Percentiles rank a stretch among this genome's conserved stretches.
Conservation (phyloP, 2,888 invertebrate genomes). For the Xiphydria camelus region DNA sequence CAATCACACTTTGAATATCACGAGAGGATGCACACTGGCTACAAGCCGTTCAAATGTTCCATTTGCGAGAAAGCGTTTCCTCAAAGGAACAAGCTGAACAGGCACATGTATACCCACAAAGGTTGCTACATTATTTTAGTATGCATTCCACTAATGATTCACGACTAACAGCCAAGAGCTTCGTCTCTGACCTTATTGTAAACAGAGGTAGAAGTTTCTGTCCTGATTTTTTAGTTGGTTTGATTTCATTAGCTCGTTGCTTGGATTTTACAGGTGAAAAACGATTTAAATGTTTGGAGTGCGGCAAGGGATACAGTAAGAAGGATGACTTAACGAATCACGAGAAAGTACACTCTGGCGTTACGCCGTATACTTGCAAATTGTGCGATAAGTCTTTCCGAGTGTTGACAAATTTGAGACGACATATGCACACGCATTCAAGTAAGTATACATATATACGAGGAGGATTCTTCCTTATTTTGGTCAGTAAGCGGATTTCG, state of each 20-base stretch:
- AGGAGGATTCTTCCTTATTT: no score
- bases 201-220: no score
- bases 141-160: no score
- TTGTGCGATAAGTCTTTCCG: constrained; percentile 71
- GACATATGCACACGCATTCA: constrained; percentile 72
- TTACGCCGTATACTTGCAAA: constrained; percentile 65
- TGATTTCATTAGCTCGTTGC: no score
- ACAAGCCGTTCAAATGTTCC: constrained; percentile 65
- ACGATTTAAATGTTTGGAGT: constrained; percentile 63
- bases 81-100: constrained; percentile 70
- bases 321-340: constrained; percentile 66
- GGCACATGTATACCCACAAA: constrained; percentile 63
- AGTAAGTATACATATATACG: no score
- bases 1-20: constrained; percentile 77
- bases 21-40: constrained; percentile 67
- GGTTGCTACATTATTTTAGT: no score
- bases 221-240: no score
- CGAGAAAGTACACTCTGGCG: constrained; percentile 60
- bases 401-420: constrained; percentile 68
- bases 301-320: constrained; percentile 65
- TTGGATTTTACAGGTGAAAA: constrained; percentile 58
- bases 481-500: no score
- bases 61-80: constrained; percentile 71
- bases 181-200: no score
- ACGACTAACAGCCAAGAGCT: no score